A percentile compares a stretch with the other conserved stretches of the same genome.
phyloP scores from a whole-genome alignment of 2,113 vertebrate species.

The Paracanthobrama guichenoti region DNA sequence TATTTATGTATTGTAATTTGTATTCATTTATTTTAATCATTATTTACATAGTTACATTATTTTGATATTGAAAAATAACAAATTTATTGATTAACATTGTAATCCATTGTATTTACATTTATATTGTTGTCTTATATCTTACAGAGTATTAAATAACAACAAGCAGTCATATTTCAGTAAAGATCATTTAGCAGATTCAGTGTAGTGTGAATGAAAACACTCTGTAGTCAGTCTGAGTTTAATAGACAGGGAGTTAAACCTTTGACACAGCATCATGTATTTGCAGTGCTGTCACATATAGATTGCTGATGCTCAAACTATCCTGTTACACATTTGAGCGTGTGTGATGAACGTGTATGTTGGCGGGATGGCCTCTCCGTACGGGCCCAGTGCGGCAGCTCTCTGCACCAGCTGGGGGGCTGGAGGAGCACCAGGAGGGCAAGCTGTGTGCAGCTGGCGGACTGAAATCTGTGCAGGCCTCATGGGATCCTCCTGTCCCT shows the following conservation, averaged over 20 bases:
- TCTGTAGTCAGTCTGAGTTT: not conserved
- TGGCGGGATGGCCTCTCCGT: not conserved
- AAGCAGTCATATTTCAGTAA: not conserved
- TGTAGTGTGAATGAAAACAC: too few relatives aligned
- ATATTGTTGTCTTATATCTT: not conserved
- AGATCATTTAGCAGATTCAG: not conserved
- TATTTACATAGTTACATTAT: not conserved
- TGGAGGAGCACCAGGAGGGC: conserved; percentile 69
- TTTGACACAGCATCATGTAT: conserved; percentile 14
- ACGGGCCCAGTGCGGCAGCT: conserved; percentile 22
- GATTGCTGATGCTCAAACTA: conserved; percentile 23
- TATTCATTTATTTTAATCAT: not conserved
- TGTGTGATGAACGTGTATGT: conserved; percentile 20
- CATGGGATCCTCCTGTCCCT: conserved; percentile 66
- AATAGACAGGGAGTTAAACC: not conserved
- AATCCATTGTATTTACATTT: not conserved
- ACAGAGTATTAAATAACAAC: not conserved
- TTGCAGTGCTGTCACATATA: conserved; percentile 22
- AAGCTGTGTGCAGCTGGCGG: conserved; percentile 76
- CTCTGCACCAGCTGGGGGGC: conserved; percentile 67
- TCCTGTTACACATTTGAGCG: not conserved
- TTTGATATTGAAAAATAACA: not conserved
- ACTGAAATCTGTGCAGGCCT: conserved; percentile 68
- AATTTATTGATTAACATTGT: not conserved
- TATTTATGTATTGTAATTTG: not conserved